Conservation (phyloP, 2,888 invertebrate genomes). For the Cantharis nigra region DNA sequence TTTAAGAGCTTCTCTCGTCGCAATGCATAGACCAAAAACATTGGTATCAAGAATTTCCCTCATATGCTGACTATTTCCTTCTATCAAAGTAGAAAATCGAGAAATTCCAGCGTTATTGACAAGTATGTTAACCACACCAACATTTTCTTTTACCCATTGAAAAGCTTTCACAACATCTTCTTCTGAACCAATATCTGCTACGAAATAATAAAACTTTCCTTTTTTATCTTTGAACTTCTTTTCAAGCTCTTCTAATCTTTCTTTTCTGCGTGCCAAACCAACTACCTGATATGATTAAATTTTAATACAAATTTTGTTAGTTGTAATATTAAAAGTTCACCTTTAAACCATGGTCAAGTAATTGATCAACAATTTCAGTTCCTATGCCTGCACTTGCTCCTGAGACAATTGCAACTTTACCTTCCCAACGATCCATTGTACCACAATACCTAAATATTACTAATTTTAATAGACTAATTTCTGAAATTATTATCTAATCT, state of each 20-base stretch:
- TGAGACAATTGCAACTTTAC: background rate
- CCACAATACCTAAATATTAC: background rate
- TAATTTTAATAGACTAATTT: background rate
- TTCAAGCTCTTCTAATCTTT: background rate
- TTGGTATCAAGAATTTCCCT: background rate
- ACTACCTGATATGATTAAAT: background rate
- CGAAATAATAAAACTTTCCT: background rate
- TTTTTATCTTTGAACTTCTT: background rate
- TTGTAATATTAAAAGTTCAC: background rate
- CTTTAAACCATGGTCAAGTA: background rate
- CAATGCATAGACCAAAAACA: background rate
- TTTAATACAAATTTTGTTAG: background rate
- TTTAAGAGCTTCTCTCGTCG: background rate
- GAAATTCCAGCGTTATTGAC: background rate
- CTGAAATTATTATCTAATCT: background rate
- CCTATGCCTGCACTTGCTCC: background rate
- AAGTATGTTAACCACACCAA: background rate
- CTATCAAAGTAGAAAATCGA: background rate
- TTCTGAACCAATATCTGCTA: background rate
- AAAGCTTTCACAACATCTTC: background rate
- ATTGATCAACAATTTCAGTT: background rate
- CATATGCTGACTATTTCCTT: background rate
- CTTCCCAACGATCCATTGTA: background rate
- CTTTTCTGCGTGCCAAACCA: background rate
- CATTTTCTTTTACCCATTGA: background rate